Evolutionary conservation across 2,888 invertebrate genomes (phyloP), one percentile per base, ranked within the genome.

Genomic region (Lacanobia wlatinum): DNA sequence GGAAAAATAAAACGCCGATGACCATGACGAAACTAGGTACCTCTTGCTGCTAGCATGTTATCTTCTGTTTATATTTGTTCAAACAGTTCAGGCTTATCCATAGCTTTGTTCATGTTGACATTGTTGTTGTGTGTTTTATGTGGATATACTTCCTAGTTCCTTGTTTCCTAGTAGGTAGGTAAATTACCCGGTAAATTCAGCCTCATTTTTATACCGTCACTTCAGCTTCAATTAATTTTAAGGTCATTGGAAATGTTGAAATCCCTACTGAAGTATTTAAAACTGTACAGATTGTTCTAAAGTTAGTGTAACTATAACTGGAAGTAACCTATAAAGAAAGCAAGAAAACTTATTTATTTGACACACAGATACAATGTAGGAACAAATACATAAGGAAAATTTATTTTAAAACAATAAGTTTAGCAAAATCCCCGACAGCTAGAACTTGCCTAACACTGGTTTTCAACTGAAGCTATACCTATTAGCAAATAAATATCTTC

Each of bases 21-120:
- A 43, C 14, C n/a, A 34, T 63, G 48, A 23, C 52, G 67, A 63
- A 55, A 52, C n/a, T 16, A 34, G 28, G 28, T 28, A 28, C 40
- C n/a, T 10, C 3, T 46, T 40, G 18, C 28, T 43, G 43, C 10
- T 43, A 43, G 48, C 18, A 8, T 52, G 60, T 78, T 68, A 78
- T 78, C 77, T 56, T 2, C 2, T 28, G 34, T 77, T 66, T 77
- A 16, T 61, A 38, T 65, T 72, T 59, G 28, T 21, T 10, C 40
- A 55, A 78, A 50, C 18, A 38, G 18, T 52, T 63, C 12, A 50
- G 59, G 73, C 9, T 77, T 55, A 63, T 1, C 48, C 16, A 23
- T 2, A 28, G 53, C 12, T 38, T 23, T 28, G 59, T 14, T 59
- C 7, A 21, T 12, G 40, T 55, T 63, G 18, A 23, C 62, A 58